Evolutionary conservation across 2,888 invertebrate genomes (phyloP).

Genomic region (Acleris literana): DNA sequence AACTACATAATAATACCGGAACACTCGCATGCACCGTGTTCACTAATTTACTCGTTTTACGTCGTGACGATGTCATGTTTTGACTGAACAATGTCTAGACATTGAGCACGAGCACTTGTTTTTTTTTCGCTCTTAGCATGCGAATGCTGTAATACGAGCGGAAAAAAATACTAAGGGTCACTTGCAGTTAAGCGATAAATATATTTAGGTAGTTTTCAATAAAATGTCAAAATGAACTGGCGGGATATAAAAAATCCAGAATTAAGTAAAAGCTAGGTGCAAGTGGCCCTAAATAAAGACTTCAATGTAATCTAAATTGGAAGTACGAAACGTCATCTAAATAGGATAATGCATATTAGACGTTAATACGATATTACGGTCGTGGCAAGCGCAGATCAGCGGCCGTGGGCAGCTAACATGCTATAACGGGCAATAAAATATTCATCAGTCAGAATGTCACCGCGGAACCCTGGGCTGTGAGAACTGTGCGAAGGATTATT

Average conservation of each 20-base stretch:
- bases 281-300: background rate
- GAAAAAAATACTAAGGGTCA: background rate
- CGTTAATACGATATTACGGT: slow-evolving; percentile 28
- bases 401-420: slow-evolving; percentile 53
- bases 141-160: background rate
- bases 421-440: slow-evolving; percentile 71
- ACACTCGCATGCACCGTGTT: too few species aligned
- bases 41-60: background rate
- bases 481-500: slow-evolving; percentile 50
- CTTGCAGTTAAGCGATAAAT: too few species aligned
- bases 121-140: background rate
- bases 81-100: slow-evolving; percentile 6
- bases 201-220: too few species aligned
- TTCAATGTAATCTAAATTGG: slow-evolving; percentile 5
- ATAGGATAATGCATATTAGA: slow-evolving; percentile 24
- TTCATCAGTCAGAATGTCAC: slow-evolving; percentile 73
- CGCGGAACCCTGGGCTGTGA: slow-evolving; percentile 56
- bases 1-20: background rate
- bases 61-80: slow-evolving; percentile 3
- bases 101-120: background rate
- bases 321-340: slow-evolving; percentile 17
- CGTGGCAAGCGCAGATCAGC: slow-evolving; percentile 17
- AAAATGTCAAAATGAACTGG: too few species aligned
- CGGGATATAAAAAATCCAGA: too few species aligned
- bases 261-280: too few species aligned